Percentiles rank a stretch among this genome's conserved stretches.
These are phyloP conservation scores for Reticulitermes lucifugus DNA, from an alignment of 2,888 invertebrate genomes.

Conservation along the genomic window DNA sequence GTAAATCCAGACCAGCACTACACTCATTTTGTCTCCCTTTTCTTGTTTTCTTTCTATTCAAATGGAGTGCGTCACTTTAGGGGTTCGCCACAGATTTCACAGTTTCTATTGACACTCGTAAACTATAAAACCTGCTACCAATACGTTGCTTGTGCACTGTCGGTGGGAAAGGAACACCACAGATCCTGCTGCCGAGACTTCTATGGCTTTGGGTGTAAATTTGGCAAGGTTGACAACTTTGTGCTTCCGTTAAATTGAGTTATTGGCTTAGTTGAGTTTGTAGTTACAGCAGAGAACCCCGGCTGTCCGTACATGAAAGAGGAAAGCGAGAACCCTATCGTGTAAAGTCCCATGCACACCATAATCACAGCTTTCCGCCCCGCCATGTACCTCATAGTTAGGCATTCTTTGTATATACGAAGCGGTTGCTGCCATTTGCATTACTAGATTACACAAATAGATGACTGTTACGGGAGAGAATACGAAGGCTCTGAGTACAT, in stretches of 20 bases:
- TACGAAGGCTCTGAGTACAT: no score
- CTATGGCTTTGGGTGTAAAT: slow-evolving; percentile 4
- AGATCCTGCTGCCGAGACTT: neutral
- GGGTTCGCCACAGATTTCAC: neutral
- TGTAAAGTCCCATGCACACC: neutral
- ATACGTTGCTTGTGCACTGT: neutral
- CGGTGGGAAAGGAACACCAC: neutral
- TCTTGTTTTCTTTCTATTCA: slow-evolving; percentile 22
- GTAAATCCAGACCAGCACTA: slow-evolving; percentile 24
- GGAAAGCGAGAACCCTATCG: neutral
- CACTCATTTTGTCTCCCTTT: neutral
- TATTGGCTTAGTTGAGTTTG: slow-evolving; percentile 47
- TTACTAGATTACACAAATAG: no score
- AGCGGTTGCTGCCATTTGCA: no score
- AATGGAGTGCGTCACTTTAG: slow-evolving; percentile 23
- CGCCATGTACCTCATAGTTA: no score
- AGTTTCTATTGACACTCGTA: neutral
- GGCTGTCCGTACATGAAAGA: neutral
- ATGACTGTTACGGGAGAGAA: no score
- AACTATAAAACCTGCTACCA: neutral
- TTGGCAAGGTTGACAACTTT: slow-evolving; percentile 21
- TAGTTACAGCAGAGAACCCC: neutral
- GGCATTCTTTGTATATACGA: no score
- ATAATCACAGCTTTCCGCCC: neutral
- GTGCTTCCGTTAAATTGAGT: slow-evolving; percentile 48